Percentiles rank a stretch among this genome's conserved stretches.
phyloP scores from a whole-genome alignment of 2,797 vertebrate genomes.

The Labroides dimidiatus region DNA sequence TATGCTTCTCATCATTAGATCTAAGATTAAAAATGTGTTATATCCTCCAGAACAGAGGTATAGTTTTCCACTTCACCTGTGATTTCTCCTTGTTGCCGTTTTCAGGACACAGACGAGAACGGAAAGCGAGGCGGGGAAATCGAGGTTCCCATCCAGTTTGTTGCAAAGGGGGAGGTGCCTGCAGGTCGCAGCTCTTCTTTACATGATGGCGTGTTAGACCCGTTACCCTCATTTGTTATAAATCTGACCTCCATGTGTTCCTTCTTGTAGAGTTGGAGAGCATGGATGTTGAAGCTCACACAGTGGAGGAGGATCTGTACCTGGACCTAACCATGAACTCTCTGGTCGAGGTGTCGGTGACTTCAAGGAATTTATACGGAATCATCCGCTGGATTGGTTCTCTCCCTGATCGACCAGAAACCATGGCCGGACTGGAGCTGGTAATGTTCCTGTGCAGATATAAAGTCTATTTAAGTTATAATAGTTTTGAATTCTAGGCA shows the following conservation, averaged over 20 bases:
- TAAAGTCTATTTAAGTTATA: too few species aligned
- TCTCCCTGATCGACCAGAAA: conserved; percentile 61
- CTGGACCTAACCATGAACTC: conserved; percentile 77
- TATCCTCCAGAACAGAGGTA: too few species aligned
- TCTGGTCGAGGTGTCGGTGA: conserved; percentile 84
- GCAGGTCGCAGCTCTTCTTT: conserved; percentile 69
- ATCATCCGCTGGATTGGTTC: conserved; percentile 89
- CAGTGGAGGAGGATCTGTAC: not conserved
- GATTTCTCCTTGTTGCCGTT: conserved; percentile 3
- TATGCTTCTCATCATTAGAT: too few species aligned
- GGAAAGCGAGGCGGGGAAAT: conserved; percentile 74
- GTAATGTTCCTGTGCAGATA: too few species aligned
- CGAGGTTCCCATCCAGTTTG: conserved; percentile 73
- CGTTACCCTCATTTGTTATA: not conserved
- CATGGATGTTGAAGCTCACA: conserved; percentile 39
- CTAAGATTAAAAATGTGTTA: too few species aligned
- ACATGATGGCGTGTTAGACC: not conserved
- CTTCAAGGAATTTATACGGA: conserved; percentile 72
- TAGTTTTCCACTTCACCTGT: conserved; percentile 10
- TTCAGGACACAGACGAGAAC: conserved; percentile 80
- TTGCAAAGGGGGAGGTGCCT: conserved; percentile 81
- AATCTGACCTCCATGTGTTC: not conserved
- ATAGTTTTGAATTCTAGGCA: too few species aligned
- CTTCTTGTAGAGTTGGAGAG: conserved; percentile 31
- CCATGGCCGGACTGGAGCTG: conserved; percentile 89